Evolutionary conservation across 1,140 invertebrate genomes (phyloP).

Genomic region (Macrobrachium rosenbergii): DNA sequence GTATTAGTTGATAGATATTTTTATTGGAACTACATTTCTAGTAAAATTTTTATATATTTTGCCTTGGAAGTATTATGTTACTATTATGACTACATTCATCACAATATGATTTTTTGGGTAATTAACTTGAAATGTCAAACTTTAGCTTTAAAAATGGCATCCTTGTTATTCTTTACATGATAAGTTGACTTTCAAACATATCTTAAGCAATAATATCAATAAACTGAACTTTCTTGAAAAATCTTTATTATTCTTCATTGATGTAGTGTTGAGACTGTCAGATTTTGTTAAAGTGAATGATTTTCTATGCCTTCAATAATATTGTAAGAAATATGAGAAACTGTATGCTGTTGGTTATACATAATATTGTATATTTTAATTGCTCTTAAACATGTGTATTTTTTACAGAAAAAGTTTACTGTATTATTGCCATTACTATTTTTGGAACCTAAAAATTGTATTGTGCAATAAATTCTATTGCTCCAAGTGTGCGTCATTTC

Average conservation of each 20-base stretch:
- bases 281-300: slow-evolving; percentile 44
- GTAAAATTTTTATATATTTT: slow-evolving; percentile 39
- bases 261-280: slow-evolving; percentile 52
- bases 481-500: neutral
- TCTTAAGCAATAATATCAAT: slow-evolving; percentile 57
- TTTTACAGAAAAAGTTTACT: slow-evolving; percentile 58
- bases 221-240: slow-evolving; percentile 31
- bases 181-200: slow-evolving; percentile 58
- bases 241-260: slow-evolving; percentile 37
- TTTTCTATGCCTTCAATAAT: slow-evolving; percentile 63
- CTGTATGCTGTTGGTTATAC: slow-evolving; percentile 61
- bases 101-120: slow-evolving; percentile 39
- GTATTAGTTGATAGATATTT: slow-evolving; percentile 49
- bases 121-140: slow-evolving; percentile 54
- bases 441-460: slow-evolving; percentile 62
- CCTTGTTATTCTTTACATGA: slow-evolving; percentile 35
- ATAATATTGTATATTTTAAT: slow-evolving; percentile 63
- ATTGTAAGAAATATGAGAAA: slow-evolving; percentile 56
- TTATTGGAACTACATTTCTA: slow-evolving; percentile 29
- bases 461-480: slow-evolving; percentile 61
- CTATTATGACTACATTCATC: slow-evolving; percentile 29
- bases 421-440: slow-evolving; percentile 60
- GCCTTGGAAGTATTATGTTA: slow-evolving; percentile 58
- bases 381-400: slow-evolving; percentile 62
- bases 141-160: slow-evolving; percentile 59